Percentiles rank a stretch among this genome's conserved stretches.
These are phyloP conservation scores for Lamproptera curius DNA, from an alignment of 2,888 invertebrate genomes.

Conservation along the genomic window DNA sequence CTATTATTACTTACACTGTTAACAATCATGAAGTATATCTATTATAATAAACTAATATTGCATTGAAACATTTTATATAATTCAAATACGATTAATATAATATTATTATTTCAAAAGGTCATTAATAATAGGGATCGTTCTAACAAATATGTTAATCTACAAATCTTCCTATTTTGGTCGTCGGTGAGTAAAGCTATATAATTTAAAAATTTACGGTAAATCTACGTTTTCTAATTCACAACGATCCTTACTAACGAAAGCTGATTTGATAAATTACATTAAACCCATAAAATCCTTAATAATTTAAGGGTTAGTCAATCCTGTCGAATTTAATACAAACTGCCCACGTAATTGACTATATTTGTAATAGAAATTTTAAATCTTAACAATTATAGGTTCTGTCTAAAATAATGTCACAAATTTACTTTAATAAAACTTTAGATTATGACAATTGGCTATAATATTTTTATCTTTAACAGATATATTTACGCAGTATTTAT, in stretches of 20 bases:
- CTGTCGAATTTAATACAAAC: constrained; percentile 5
- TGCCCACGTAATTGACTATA: constrained; percentile 16
- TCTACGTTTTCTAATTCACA: constrained; percentile 17
- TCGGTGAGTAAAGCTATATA: constrained; percentile 38
- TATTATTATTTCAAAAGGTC: constrained; percentile 5
- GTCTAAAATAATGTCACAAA: constrained; percentile 1
- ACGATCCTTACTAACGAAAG: constrained; percentile 10
- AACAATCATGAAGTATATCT: constrained; percentile 28
- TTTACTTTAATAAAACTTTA: neutral
- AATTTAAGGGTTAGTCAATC: constrained; percentile 1
- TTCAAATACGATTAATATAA: constrained; percentile 4
- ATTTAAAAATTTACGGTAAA: constrained; percentile 18
- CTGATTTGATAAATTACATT: constrained; percentile 3
- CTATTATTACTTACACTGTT: constrained; percentile 58
- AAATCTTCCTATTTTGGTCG: constrained; percentile 42
- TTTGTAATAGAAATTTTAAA: constrained; percentile 9
- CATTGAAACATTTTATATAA: constrained; percentile 24
- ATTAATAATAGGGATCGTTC: constrained; percentile 3
- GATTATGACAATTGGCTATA: too few species aligned
- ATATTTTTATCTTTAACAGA: too few species aligned
- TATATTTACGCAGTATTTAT: too few species aligned
- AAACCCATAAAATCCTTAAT: neutral
- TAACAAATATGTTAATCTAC: constrained; percentile 31
- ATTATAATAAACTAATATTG: constrained; percentile 32
- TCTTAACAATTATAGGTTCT: neutral